These are phyloP conservation scores for Gracilinanus agilis DNA, from an alignment of 2,113 vertebrate genomes.

Conservation along the genomic window DNA sequence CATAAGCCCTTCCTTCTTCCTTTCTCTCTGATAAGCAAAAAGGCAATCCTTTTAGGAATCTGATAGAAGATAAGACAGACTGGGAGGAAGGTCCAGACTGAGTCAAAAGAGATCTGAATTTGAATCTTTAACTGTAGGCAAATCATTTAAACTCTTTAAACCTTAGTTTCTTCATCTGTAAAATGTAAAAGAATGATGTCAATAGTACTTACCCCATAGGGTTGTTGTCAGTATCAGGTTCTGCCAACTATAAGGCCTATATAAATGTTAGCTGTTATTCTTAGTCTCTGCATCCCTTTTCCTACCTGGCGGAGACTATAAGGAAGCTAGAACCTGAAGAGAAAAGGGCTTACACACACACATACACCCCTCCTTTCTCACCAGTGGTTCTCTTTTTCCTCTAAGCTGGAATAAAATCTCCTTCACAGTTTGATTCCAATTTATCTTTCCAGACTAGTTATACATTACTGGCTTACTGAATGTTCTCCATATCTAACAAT, in stretches of 20 bases:
- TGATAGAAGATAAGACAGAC: neutral
- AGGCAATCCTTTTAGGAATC: neutral
- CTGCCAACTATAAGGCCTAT: neutral
- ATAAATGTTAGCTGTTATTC: neutral
- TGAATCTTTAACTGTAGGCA: neutral
- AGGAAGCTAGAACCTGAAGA: neutral
- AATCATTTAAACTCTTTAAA: neutral
- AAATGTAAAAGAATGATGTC: neutral
- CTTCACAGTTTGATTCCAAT: neutral
- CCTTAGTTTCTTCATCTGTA: neutral
- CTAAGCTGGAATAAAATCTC: neutral
- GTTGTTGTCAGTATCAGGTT: neutral
- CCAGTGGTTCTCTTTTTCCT: neutral
- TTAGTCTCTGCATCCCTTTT: neutral
- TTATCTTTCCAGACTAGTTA: too few relatives aligned
- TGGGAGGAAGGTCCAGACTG: neutral
- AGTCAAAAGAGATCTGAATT: neutral
- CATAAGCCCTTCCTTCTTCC: neutral
- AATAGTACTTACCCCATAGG: neutral
- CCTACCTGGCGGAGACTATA: neutral
- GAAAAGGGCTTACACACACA: neutral
- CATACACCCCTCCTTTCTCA: neutral
- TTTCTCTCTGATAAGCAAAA: neutral
- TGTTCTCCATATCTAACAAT: neutral
- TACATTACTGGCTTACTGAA: neutral